A percentile compares a stretch with the other conserved stretches of the same genome.
Evolutionary conservation across 2,113 vertebrate genomes (phyloP).

Genomic region (Apaloderma vittatum): DNA sequence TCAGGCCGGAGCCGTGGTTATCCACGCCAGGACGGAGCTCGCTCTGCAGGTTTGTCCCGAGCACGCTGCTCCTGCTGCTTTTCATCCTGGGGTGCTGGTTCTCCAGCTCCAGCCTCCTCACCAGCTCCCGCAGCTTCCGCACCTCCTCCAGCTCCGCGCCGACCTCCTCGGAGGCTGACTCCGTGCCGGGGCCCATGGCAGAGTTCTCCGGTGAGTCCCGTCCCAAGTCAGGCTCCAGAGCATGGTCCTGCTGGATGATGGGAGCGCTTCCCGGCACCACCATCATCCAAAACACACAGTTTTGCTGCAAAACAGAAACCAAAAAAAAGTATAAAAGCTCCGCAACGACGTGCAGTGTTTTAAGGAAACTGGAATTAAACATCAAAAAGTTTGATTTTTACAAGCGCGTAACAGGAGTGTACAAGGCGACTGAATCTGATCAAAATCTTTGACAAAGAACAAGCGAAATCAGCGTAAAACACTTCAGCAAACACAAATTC

Average conservation of each 20-base stretch:
- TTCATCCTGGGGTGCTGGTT: slow-evolving; percentile 86
- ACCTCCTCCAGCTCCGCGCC: slow-evolving; percentile 88
- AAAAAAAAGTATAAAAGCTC: not conserved
- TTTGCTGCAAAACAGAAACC: not conserved
- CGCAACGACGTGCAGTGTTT: rapidly evolving
- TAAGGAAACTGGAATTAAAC: rapidly evolving
- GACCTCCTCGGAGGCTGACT: slow-evolving; percentile 62
- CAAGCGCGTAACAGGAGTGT: rapidly evolving
- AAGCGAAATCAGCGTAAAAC: rapidly evolving
- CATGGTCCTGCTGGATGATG: slow-evolving; percentile 78
- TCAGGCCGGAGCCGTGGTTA: slow-evolving; percentile 57
- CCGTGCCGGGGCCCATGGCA: slow-evolving; percentile 67
- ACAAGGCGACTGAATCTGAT: not conserved
- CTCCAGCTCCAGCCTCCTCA: slow-evolving; percentile 88
- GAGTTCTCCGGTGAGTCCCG: slow-evolving; percentile 50
- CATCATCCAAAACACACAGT: slow-evolving; percentile 73
- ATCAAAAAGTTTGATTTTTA: rapidly evolving
- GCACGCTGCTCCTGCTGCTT: slow-evolving; percentile 62
- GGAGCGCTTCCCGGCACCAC: slow-evolving; percentile 87
- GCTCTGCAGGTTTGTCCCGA: slow-evolving; percentile 49
- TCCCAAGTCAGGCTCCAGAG: slow-evolving; percentile 67
- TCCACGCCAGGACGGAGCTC: slow-evolving; percentile 39
- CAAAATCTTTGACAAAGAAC: not conserved
- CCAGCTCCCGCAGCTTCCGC: slow-evolving; percentile 89
- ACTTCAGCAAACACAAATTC: rapidly evolving